Conservation (phyloP, 2,888 invertebrate genomes). For the Tetropium fuscum region DNA sequence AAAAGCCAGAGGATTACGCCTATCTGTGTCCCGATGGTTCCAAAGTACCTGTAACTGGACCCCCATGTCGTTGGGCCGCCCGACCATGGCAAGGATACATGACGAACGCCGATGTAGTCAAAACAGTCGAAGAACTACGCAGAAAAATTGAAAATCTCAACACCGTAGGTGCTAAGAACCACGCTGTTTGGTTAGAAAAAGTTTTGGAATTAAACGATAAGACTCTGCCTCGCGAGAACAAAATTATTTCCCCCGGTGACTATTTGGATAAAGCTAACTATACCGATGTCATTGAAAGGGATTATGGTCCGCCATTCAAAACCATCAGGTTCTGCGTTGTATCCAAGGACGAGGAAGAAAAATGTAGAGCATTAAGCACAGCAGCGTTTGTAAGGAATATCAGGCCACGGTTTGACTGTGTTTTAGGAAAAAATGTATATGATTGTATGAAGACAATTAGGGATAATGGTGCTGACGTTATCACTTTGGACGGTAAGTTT, state of each 20-base stretch:
- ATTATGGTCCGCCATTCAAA: conserved; percentile 77
- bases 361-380: conserved; percentile 78
- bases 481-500: conserved; percentile 71
- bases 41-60: conserved; percentile 74
- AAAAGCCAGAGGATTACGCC: conserved; percentile 76
- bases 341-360: conserved; percentile 74
- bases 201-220: conserved; percentile 72
- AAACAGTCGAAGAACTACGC: conserved; percentile 68
- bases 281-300: conserved; percentile 76
- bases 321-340: conserved; percentile 78
- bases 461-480: conserved; percentile 78
- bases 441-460: conserved; percentile 77
- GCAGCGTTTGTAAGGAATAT: conserved; percentile 84
- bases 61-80: conserved; percentile 84
- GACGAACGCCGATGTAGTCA: conserved; percentile 74
- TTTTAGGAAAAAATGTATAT: conserved; percentile 72
- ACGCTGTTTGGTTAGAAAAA: conserved; percentile 66
- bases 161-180: conserved; percentile 62
- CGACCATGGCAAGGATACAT: conserved; percentile 87
- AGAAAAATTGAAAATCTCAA: conserved; percentile 71
- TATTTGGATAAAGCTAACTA: conserved; percentile 65
- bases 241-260: conserved; percentile 58
- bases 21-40: conserved; percentile 86
- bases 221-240: conserved; percentile 65
- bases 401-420: conserved; percentile 84